Evolutionary conservation across 2,888 invertebrate species (phyloP).

Genomic region (Abrostola triplasia): DNA sequence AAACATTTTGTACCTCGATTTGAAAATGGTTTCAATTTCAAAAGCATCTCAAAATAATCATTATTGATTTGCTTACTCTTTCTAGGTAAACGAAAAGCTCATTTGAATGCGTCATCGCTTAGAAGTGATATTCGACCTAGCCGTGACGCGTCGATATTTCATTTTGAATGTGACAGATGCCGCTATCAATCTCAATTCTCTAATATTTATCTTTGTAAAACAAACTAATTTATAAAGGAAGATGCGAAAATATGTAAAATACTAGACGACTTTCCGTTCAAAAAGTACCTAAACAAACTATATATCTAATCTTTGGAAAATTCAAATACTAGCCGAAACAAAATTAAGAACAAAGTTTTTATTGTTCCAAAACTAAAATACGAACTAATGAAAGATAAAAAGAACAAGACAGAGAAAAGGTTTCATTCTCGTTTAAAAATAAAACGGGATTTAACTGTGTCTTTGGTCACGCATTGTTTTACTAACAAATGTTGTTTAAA

Average conservation of each 20-base stretch:
- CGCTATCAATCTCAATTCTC: slow-evolving; percentile 48
- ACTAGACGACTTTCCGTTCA: slow-evolving; percentile 6
- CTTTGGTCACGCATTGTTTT: slow-evolving; percentile 81
- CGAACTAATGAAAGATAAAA: slow-evolving; percentile 59
- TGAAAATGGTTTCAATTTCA: neutral
- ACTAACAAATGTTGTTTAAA: slow-evolving; percentile 73
- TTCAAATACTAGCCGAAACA: slow-evolving; percentile 19
- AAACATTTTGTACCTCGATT: neutral
- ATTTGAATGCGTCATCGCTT: slow-evolving; percentile 29
- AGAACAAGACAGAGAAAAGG: slow-evolving; percentile 51
- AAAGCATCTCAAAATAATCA: slow-evolving; percentile 17
- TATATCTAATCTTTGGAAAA: neutral
- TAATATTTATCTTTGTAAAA: slow-evolving; percentile 50
- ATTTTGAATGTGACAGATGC: slow-evolving; percentile 47
- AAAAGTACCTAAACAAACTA: neutral
- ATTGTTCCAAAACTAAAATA: slow-evolving; percentile 50
- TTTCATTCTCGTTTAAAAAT: slow-evolving; percentile 41
- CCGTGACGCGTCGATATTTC: slow-evolving; percentile 38
- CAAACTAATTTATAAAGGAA: slow-evolving; percentile 32
- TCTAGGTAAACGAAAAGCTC: slow-evolving; percentile 14
- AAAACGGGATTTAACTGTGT: slow-evolving; percentile 59
- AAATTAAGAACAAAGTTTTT: slow-evolving; percentile 16
- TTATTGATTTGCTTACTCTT: slow-evolving; percentile 10
- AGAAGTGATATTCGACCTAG: slow-evolving; percentile 44
- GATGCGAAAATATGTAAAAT: slow-evolving; percentile 18